Conservation (phyloP, 2,797 vertebrate species). For the Podarcis lilfordi region DNA sequence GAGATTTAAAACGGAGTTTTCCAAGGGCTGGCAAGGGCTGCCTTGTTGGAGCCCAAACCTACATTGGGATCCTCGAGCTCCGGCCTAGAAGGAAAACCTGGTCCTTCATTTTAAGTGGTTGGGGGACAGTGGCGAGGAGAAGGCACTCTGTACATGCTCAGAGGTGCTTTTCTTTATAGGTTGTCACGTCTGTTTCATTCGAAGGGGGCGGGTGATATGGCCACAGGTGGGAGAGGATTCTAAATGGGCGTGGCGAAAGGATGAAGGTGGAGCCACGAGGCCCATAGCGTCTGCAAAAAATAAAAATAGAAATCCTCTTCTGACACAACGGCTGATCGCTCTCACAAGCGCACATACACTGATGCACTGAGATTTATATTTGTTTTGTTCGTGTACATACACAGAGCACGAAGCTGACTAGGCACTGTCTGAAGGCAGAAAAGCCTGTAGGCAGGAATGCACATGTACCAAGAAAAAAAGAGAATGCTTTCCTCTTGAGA, state of each 20-base stretch:
- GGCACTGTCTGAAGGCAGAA: neutral
- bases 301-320: too few species aligned
- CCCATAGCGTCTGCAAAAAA: too few species aligned
- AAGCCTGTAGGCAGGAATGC: too few species aligned
- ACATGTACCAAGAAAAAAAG: neutral
- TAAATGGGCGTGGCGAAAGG: neutral
- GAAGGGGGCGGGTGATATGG: neutral
- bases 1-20: too few species aligned
- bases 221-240: neutral
- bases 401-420: neutral
- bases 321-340: neutral
- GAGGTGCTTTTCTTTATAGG: neutral
- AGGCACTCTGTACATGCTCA: neutral
- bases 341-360: too few species aligned
- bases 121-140: neutral
- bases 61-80: too few species aligned
- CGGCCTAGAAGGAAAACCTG: neutral
- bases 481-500: neutral
- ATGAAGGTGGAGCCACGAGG: neutral
- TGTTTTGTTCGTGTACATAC: fast-evolving
- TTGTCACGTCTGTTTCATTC: too few species aligned
- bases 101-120: neutral
- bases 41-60: too few species aligned
- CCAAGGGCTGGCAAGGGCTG: neutral
- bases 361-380: neutral